Conservation (phyloP, 2,888 invertebrate genomes). For the Ferdinandea cuprea region DNA sequence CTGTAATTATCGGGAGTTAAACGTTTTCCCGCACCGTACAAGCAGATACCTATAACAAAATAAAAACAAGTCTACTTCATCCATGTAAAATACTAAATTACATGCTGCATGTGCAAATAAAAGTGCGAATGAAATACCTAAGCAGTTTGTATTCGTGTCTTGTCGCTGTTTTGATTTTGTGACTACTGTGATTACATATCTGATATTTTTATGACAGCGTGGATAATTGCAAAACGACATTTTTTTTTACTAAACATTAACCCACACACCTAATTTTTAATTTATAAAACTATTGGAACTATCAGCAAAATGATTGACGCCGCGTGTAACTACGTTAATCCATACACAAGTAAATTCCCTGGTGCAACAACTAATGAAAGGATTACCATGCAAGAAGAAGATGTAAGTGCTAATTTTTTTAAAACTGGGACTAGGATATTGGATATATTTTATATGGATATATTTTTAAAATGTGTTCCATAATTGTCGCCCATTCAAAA, state of each 20-base stretch:
- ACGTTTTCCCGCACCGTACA: slow-evolving; percentile 70
- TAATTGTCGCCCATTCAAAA: no score
- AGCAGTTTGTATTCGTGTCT: slow-evolving; percentile 57
- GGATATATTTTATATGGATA: no score
- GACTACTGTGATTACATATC: slow-evolving; percentile 66
- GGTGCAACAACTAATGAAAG: slow-evolving; percentile 30
- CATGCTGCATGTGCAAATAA: slow-evolving; percentile 72
- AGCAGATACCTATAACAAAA: slow-evolving; percentile 46
- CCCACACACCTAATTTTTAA: neutral
- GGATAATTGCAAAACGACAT: no score
- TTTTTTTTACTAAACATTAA: slow-evolving; percentile 7
- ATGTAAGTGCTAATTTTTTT: slow-evolving; percentile 42
- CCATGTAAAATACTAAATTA: slow-evolving; percentile 73
- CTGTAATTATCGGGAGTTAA: slow-evolving; percentile 74
- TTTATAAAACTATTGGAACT: neutral
- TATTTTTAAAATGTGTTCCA: no score
- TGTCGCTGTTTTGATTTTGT: slow-evolving; percentile 51
- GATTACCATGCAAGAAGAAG: slow-evolving; percentile 46
- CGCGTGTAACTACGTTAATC: slow-evolving; percentile 81
- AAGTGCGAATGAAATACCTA: slow-evolving; percentile 71
- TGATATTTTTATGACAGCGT: slow-evolving; percentile 42
- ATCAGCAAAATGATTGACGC: slow-evolving; percentile 80
- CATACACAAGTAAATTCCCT: slow-evolving; percentile 76
- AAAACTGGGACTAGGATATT: no score
- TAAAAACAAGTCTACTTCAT: slow-evolving; percentile 64